Evolutionary conservation across 2,888 invertebrate genomes (phyloP).

Genomic region (Didymodactylos carnosus): DNA sequence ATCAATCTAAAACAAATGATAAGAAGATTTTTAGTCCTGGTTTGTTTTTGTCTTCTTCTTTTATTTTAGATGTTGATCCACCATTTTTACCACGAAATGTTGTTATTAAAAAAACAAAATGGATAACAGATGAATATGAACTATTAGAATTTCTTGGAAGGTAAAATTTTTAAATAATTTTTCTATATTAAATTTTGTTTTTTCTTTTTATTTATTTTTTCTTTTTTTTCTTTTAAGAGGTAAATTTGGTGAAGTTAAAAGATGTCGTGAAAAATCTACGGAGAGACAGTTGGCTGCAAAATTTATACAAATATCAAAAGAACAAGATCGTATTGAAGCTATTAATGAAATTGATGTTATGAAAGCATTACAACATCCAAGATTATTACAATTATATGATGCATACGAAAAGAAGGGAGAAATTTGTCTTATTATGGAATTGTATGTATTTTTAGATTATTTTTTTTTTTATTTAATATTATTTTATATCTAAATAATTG

Average conservation of each 20-base stretch:
- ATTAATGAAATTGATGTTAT: constrained; percentile 90
- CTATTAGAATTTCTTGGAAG: constrained; percentile 75
- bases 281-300: constrained; percentile 71
- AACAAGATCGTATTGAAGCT: constrained; percentile 63
- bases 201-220: not conserved
- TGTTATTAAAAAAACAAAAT: constrained; percentile 55
- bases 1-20: too few relatives aligned
- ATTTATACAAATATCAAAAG: constrained; percentile 63
- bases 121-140: constrained; percentile 66
- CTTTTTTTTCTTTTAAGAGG: constrained; percentile 46
- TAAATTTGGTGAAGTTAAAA: constrained; percentile 86
- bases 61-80: constrained; percentile 40
- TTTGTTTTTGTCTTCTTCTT: too few relatives aligned
- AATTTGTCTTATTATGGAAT: constrained; percentile 86
- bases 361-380: constrained; percentile 73
- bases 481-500: not conserved
- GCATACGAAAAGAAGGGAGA: constrained; percentile 69
- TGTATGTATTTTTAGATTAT: constrained; percentile 49
- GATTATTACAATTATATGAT: constrained; percentile 87
- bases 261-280: constrained; percentile 62
- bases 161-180: constrained; percentile 45
- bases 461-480: not conserved
- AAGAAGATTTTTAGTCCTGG: too few relatives aligned
- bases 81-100: constrained; percentile 73
- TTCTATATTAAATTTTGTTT: too few relatives aligned